Evolutionary conservation across 2,888 invertebrate genomes (phyloP), one percentile per base, ranked within the genome.

Genomic region (Autographa pulchrina): DNA sequence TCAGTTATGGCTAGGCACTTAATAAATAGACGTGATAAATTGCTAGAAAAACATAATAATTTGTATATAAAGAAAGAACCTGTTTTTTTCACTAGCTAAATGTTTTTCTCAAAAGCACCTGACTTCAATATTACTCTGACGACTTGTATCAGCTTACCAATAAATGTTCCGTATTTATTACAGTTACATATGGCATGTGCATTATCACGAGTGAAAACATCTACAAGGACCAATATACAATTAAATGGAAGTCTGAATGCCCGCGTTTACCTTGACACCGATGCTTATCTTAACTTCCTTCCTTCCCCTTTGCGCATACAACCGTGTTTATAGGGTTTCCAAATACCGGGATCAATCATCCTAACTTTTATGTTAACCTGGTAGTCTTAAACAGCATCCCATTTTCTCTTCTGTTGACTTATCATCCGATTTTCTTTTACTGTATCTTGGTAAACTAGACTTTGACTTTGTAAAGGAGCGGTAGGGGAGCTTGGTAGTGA

Each of bases 261-360:
- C n/a, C 72, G 56, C 54, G 83, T 72, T 88, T 81, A 82, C 92
- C 92, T 92, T 92, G 92, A 89, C 91, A 89, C 82, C 65, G 80
- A 85, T 83, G 74, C 78, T 59, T 31, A 63, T 70, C 62, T 75
- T 70, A 75, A 79, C 78, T 84, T 88, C 85, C 89, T 91, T 90
- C 91, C 91, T 89, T 88, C 89, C 89, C 89, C 86, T 81, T 86
- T 85, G 86, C 86, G 43, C 60, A 76, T 32, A 64, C 62, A 25
- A 48, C 56, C 14, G 18, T 48, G 62, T 11, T 65, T 63, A 68
- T 25, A 56, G 54, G 20, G 54, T 11, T 56, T 25, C 54, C 54
- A 14, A 56, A 56, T 25, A 20, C 13, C 4, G 54, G 54, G 25
- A 25, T 18, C 6, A 48, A 48, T n/a, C 14, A 48, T 48, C 8